Evolutionary conservation across 1,140 invertebrate genomes (phyloP).

Genomic region (Pollicipes pollicipes): DNA sequence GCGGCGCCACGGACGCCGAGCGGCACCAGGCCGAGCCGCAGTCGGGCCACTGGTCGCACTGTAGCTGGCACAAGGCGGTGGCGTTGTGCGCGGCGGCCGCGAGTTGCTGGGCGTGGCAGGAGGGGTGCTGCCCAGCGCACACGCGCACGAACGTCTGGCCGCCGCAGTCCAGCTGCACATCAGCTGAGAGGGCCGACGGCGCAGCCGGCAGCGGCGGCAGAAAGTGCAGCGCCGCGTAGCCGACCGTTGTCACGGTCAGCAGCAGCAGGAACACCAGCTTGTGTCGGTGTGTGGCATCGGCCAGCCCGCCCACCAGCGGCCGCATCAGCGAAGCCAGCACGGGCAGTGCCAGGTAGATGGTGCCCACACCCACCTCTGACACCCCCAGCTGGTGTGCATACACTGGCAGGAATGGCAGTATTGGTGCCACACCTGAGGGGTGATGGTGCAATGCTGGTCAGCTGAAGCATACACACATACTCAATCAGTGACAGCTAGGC

Average conservation of each 20-base stretch:
- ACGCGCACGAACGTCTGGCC: background rate
- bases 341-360: conserved; percentile 13
- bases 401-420: conserved; percentile 61
- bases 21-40: background rate
- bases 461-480: conserved; percentile 2
- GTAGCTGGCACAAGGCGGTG: background rate
- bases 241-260: conserved; percentile 4
- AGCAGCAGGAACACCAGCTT: conserved; percentile 10
- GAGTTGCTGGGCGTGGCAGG: background rate
- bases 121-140: background rate
- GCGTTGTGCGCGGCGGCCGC: background rate
- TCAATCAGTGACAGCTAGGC: background rate
- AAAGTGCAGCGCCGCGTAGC: conserved; percentile 12
- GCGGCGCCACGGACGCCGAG: background rate
- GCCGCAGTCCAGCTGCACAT: background rate
- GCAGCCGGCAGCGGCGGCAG: conserved; percentile 3
- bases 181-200: background rate
- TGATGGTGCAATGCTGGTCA: background rate
- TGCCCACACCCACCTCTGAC: conserved; percentile 28
- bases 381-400: conserved; percentile 68
- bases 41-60: background rate
- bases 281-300: conserved; percentile 15
- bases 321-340: conserved; percentile 10
- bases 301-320: conserved; percentile 7
- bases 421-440: conserved; percentile 53